Conservation (phyloP, 2,888 invertebrate genomes). For the Cactoblastis cactorum region DNA sequence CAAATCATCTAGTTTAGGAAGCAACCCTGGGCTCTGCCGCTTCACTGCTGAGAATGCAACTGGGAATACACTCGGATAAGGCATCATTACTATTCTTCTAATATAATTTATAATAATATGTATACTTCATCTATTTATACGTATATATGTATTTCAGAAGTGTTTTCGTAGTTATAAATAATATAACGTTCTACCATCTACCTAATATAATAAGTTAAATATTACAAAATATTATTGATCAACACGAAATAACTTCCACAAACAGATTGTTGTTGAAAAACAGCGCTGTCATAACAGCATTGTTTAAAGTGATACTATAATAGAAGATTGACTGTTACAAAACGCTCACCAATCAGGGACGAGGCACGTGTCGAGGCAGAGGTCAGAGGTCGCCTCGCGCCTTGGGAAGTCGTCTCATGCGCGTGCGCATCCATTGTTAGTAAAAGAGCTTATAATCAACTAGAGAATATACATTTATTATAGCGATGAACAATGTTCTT, state of each 20-base stretch:
- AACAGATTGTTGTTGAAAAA: constrained; percentile 14
- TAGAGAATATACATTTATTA: neutral
- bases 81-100: no score
- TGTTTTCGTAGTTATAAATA: no score
- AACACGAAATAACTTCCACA: neutral
- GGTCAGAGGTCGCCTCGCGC: constrained; percentile 50
- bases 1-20: no score
- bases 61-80: no score
- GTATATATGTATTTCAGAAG: no score
- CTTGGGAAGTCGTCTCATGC: constrained; percentile 31
- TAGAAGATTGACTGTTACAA: constrained; percentile 46
- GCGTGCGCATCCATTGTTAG: constrained; percentile 47
- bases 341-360: constrained; percentile 65
- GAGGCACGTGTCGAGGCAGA: constrained; percentile 57
- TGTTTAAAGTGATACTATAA: constrained; percentile 34
- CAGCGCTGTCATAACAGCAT: constrained; percentile 14
- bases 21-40: no score
- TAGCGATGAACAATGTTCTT: no score
- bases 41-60: no score
- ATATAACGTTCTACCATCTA: no score
- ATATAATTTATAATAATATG: no score
- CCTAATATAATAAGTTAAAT: no score
- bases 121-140: no score
- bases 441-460: neutral
- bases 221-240: neutral